Base-by-base conservation (phyloP, 1,140 invertebrate species). In the Theocolax elegans region DNA sequence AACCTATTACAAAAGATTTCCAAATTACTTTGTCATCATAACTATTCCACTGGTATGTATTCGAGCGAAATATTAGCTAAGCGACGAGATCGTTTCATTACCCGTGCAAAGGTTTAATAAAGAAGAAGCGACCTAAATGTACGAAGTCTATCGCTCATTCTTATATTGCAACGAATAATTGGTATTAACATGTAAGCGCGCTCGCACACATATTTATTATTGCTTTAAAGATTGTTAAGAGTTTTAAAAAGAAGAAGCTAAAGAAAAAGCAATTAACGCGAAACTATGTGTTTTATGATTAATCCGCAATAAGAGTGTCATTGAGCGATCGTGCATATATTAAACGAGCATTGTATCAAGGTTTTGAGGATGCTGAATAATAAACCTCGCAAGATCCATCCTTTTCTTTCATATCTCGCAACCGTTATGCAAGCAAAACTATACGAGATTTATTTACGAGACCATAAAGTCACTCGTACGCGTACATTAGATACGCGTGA, bases 121-220 rank as follows among this genome's bases (percentile, higher is more conserved):
- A n/a, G n/a, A n/a, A n/a, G n/a, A n/a, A n/a, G 27, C 54, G 65
- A 67, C 65, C 65, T 54, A 59, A 67, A 67, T 67, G 25, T 42
- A 42, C 17, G 10, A 29, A 25, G 49, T n/a, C n/a, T 54, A 1
- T 54, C n/a, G n/a, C n/a, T n/a, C n/a, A n/a, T n/a, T n/a, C 42
- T 63, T 35, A 10, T 1, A 6, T 46, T 19, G 29, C 27, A 49
- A 49, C 35, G 59, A 63, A 66, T 44, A 46, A 44, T 66, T 46
- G 7, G n/a, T n/a, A n/a, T n/a, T n/a, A n/a, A n/a, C n/a, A n/a
- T n/a, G n/a, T n/a, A n/a, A n/a, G n/a, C 35, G 15, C 49, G 58
- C 58, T 67, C 56, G 64, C 64, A 67, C 58, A 67, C 56, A 58
- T 67, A 67, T 67, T 67, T 67, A 58, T 42, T 54, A 40, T 54